Evolutionary conservation across 2,113 vertebrate genomes (phyloP), one percentile per base, ranked within the genome.

Genomic region (Tursiops truncatus): DNA sequence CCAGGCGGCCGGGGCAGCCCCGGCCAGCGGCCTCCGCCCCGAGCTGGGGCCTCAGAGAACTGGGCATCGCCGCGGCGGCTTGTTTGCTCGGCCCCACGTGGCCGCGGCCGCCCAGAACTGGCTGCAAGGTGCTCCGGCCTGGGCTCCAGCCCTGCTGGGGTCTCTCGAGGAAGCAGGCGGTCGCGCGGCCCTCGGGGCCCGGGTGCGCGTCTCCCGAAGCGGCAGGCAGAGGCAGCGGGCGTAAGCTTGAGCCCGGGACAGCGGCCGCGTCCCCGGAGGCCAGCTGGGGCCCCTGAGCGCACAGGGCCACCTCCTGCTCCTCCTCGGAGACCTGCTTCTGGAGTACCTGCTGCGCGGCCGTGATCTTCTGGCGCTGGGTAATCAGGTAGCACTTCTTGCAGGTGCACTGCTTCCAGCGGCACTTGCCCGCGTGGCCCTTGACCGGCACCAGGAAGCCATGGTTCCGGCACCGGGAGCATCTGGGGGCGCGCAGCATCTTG

Each of bases 301-400:
- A 7, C 62, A 9, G 50, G 53, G 74, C 50, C 33, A 1, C 15
- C 33, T 86, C 93, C 65, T 50, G 44, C 36, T 86, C 94, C 56
- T 97, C 97, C 1, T 98, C 98, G 0, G 95, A 87, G 38, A 91
- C 44, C 95, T 98, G 98, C 44, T 96, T 98, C 95, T 97, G 98
- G 77, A 99, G 97, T 23, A 98, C 91, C 91, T 99, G 98, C 95
- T 99, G 99, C 8, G 98, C 98, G 0, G 99, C 99, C 98, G 99
- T 98, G 97, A 99, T 99, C 97, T 98, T 99, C 98, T 99, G 99
- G 77, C 99, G 98, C 96, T 99, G 98, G 0, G 98, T 96, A 94
- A 99, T 99, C 71, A 99, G 98, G 44, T 96, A 96, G 47, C 99
- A 99, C 96, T 99, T 99, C 76, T 99, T 98, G 44, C 99, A 99